Base-by-base conservation (phyloP, 1,140 invertebrate genomes). In the Zaprionus kolodkinae region DNA sequence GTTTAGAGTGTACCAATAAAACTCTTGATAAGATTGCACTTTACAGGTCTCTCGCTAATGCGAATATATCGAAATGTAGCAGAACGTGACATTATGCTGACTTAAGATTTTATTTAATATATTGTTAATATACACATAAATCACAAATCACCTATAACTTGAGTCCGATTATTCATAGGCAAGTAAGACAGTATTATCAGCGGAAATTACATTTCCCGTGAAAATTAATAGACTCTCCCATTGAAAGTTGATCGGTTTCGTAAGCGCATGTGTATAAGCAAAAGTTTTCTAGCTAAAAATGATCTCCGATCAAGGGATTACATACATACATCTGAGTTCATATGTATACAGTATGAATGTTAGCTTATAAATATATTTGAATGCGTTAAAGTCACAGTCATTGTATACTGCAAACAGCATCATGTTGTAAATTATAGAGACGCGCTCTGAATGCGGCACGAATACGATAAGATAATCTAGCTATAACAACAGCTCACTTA, bases 401-500 rank as follows among this genome's bases (percentile, higher is more conserved):
- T 45, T 45, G 40, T 45, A 45, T 45, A 45, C n/a, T 9, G 27
- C 52, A 33, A 48, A 52, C 66, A 79, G 76, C 84, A 77, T 88
- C 84, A 55, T 30, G 56, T 57, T 54, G 65, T 77, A 79, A 77
- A 79, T 74, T 68, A 66, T 25, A 40, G 62, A 72, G 60, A 72
- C 69, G 55, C 35, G 36, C 30, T 56, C 55, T 12, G 25, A 61
- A 50, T 40, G 38, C 61, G 50, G 45, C 45, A 43, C 25, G 67
- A 76, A 82, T 76, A 79, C 63, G 68, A 73, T 66, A 52, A 59
- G 54, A 70, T 62, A 63, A 79, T 68, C 63, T 40, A 38, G 72
- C 62, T 76, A 74, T 36, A 60, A 68, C 43, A 64, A 72, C 50
- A 25, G 50, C 43, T 62, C 30, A 82, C 64, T 73, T 82, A 73